A percentile compares a stretch with the other conserved stretches of the same genome.
These are phyloP conservation scores for Myzus persicae DNA, from an alignment of 1,140 invertebrate genomes.

Conservation along the genomic window DNA sequence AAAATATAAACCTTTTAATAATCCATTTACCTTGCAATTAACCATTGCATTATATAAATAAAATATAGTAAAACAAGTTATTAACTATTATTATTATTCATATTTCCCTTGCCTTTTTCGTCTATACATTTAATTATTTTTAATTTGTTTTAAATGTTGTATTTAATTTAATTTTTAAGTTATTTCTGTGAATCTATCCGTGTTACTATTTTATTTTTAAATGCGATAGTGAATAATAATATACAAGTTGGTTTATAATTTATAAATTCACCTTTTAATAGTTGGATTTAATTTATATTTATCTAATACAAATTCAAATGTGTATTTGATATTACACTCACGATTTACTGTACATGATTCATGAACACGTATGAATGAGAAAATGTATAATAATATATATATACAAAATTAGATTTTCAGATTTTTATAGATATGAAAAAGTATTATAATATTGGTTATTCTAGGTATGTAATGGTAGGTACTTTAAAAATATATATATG, in stretches of 20 bases:
- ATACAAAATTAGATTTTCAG: background rate
- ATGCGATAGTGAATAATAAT: background rate
- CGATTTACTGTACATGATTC: background rate
- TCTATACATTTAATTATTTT: background rate
- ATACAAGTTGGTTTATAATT: background rate
- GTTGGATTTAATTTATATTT: background rate
- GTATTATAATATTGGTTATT: background rate
- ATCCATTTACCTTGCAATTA: background rate
- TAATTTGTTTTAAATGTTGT: background rate
- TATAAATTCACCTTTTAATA: background rate
- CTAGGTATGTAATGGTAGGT: background rate
- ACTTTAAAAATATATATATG: background rate
- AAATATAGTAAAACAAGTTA: background rate
- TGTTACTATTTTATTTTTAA: no score
- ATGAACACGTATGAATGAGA: background rate
- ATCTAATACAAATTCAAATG: background rate
- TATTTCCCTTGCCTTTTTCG: background rate
- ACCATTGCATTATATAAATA: background rate
- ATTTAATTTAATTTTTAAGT: no score
- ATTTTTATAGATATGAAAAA: background rate
- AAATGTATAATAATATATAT: background rate
- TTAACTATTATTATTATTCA: background rate
- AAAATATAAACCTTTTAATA: background rate
- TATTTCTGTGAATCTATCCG: no score
- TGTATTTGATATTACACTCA: background rate